phyloP scores from a whole-genome alignment of 1,140 invertebrate species.

The Cepaea nemoralis region DNA sequence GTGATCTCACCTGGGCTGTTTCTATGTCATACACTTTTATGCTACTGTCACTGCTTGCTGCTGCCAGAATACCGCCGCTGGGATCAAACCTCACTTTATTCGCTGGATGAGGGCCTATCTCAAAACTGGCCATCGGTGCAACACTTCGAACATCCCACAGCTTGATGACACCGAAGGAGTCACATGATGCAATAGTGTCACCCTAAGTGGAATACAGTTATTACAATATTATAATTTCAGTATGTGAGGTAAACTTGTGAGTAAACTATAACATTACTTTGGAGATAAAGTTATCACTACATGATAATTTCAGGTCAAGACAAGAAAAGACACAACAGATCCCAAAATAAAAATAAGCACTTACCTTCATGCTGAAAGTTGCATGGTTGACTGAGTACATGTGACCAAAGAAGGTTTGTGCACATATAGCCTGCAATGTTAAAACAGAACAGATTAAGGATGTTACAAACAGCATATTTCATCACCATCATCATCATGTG shows the following conservation, averaged over 20 bases:
- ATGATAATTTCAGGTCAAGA: neutral
- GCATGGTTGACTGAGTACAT: constrained; percentile 71
- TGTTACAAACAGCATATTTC: too few relatives aligned
- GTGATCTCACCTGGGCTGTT: constrained; percentile 68
- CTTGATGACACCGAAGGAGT: constrained; percentile 70
- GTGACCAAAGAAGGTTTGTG: constrained; percentile 72
- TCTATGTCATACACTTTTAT: constrained; percentile 71
- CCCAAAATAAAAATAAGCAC: constrained; percentile 26
- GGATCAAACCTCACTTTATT: constrained; percentile 71
- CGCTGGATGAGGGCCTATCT: constrained; percentile 70
- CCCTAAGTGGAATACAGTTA: constrained; percentile 66
- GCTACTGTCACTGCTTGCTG: constrained; percentile 69
- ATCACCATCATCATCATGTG: too few relatives aligned
- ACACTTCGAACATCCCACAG: constrained; percentile 71
- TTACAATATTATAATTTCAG: neutral
- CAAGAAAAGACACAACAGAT: neutral
- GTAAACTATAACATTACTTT: too few relatives aligned
- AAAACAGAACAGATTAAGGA: constrained; percentile 43
- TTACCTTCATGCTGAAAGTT: constrained; percentile 69
- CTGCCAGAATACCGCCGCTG: constrained; percentile 65
- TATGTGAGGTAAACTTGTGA: too few relatives aligned
- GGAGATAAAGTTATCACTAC: too few relatives aligned
- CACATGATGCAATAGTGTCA: constrained; percentile 71
- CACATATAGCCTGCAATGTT: constrained; percentile 68
- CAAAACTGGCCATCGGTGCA: constrained; percentile 65